Evolutionary conservation across 2,888 invertebrate species (phyloP).

Genomic region (Acleris holmiana): DNA sequence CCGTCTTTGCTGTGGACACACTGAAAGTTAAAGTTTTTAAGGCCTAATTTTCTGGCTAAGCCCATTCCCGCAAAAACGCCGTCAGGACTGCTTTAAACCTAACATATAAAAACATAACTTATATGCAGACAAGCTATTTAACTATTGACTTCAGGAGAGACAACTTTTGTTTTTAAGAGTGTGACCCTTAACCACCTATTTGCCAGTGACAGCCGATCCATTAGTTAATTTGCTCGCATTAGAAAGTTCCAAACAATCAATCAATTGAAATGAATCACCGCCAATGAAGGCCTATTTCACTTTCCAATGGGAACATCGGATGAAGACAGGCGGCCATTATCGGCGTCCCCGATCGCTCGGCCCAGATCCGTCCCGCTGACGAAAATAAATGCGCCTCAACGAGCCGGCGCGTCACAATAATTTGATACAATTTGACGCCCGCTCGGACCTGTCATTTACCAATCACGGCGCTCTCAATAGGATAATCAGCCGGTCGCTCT

Average conservation of each 20-base stretch:
- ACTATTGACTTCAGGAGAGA: too few species aligned
- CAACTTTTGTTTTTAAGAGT: too few species aligned
- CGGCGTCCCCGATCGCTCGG: conserved; percentile 35
- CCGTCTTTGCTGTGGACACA: too few species aligned
- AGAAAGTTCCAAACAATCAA: conserved; percentile 36
- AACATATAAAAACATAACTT: too few species aligned
- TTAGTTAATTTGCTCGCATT: conserved; percentile 19
- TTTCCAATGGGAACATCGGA: conserved; percentile 16
- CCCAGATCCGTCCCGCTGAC: conserved; percentile 42
- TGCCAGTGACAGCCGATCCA: not conserved
- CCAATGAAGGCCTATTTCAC: conserved; percentile 30
- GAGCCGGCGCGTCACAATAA: conserved; percentile 36
- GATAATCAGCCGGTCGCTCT: conserved; percentile 46
- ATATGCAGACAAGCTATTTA: too few species aligned
- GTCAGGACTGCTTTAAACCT: too few species aligned
- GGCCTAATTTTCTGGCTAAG: too few species aligned
- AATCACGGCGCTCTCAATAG: conserved; percentile 53
- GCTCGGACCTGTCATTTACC: conserved; percentile 48
- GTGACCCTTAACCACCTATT: not conserved
- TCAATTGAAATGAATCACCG: conserved; percentile 32
- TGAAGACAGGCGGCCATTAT: conserved; percentile 35
- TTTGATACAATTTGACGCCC: conserved; percentile 37
- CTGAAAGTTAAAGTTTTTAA: too few species aligned
- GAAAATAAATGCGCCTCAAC: conserved; percentile 42
- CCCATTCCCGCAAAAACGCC: too few species aligned